phyloP scores from a whole-genome alignment of 92 coral and sea anemone species.

The Metridium senile region DNA sequence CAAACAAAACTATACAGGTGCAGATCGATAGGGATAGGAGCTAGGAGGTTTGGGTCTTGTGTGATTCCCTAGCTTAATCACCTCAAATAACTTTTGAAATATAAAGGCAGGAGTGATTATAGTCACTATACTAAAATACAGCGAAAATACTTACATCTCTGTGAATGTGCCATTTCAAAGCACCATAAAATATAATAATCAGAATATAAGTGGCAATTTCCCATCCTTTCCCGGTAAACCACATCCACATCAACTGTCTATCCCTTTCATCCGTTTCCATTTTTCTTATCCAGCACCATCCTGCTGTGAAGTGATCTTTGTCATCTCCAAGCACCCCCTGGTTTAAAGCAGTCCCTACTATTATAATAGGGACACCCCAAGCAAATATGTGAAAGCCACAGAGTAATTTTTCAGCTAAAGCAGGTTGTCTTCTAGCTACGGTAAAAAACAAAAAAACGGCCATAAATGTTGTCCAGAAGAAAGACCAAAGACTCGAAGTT shows the following conservation, averaged over 20 bases:
- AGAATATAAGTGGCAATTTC: conserved; percentile 72
- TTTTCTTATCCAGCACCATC: conserved; percentile 87
- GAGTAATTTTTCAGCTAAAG: conserved; percentile 63
- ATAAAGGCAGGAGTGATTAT: too few species aligned
- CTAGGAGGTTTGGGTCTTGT: too few species aligned
- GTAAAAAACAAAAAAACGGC: conserved; percentile 65
- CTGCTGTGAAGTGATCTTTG: conserved; percentile 47
- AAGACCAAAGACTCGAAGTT: conserved; percentile 80
- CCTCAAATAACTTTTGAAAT: too few species aligned
- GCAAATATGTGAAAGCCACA: conserved; percentile 66
- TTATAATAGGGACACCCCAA: conserved; percentile 75
- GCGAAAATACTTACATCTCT: conserved; percentile 73
- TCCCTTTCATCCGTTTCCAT: background rate
- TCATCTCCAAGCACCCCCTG: conserved; percentile 59
- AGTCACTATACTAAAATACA: too few species aligned
- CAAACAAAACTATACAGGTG: too few species aligned
- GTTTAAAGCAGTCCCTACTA: conserved; percentile 54
- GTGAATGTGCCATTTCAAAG: conserved; percentile 62
- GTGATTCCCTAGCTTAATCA: too few species aligned
- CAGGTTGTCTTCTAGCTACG: conserved; percentile 46
- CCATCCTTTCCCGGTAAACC: conserved; percentile 88
- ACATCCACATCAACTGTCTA: conserved; percentile 67
- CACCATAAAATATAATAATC: conserved; percentile 49
- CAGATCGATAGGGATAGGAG: too few species aligned
- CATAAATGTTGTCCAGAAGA: conserved; percentile 90